A percentile compares a stretch with the other conserved stretches of the same genome.
phyloP scores from a whole-genome alignment of 2,797 vertebrate genomes.

The Peromyscus attwateri region DNA sequence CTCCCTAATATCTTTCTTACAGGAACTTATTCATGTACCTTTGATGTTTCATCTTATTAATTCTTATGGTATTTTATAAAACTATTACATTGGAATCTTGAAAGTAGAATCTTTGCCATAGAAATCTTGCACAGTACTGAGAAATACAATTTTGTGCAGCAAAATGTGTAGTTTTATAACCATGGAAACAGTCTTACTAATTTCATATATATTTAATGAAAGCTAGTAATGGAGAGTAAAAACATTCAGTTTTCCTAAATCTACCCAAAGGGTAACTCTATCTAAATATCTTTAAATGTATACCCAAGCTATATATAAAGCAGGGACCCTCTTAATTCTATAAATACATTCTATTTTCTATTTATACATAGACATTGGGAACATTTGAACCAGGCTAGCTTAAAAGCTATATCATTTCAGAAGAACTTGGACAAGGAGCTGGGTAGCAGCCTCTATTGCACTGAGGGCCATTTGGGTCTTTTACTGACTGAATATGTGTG shows the following conservation, averaged over 20 bases:
- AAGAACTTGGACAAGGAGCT: not conserved
- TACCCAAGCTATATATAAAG: not conserved
- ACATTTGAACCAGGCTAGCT: not conserved
- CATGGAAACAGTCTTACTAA: not conserved
- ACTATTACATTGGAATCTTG: not conserved
- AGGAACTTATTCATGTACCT: not conserved
- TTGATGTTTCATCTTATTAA: slow-evolving; percentile 7
- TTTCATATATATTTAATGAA: not conserved
- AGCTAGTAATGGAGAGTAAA: not conserved
- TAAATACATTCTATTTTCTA: not conserved
- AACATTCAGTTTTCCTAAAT: not conserved
- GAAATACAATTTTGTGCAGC: not conserved
- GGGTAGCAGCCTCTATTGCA: not conserved
- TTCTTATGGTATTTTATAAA: not conserved
- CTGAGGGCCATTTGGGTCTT: not conserved
- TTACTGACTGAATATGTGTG: not conserved
- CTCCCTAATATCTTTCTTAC: not conserved
- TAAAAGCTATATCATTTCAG: not conserved
- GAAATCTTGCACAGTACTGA: not conserved
- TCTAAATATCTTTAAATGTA: slow-evolving; percentile 42
- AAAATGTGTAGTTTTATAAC: not conserved
- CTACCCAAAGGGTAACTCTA: not conserved
- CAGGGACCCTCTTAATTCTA: not conserved
- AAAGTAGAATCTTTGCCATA: not conserved
- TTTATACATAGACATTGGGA: not conserved